A percentile compares a stretch with the other conserved stretches of the same genome.
These are phyloP conservation scores for Megaceryle maxima DNA, from an alignment of 2,113 vertebrate species.

Conservation along the genomic window DNA sequence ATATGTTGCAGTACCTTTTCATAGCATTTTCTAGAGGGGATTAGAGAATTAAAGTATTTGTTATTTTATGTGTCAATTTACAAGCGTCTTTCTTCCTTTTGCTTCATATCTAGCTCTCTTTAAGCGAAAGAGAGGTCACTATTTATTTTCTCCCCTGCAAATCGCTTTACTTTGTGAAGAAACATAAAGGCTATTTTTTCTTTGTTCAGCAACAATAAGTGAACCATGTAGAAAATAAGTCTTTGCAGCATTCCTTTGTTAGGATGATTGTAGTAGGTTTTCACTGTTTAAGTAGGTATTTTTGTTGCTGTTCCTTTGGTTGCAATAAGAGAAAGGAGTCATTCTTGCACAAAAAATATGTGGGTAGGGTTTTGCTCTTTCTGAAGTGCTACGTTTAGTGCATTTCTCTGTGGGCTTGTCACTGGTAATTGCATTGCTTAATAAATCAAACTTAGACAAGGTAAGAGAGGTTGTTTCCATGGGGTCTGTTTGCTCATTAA, in stretches of 20 bases:
- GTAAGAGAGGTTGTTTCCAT: conserved; percentile 49
- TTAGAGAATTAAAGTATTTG: neutral
- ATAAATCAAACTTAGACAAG: conserved; percentile 58
- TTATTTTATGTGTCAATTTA: neutral
- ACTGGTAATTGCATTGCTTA: conserved; percentile 57
- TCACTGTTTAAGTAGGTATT: neutral
- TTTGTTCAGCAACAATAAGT: conserved; percentile 6
- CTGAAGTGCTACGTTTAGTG: conserved; percentile 23
- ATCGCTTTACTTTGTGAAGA: conserved; percentile 7
- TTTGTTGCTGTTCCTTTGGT: neutral
- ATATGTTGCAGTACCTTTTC: neutral
- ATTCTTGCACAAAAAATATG: neutral
- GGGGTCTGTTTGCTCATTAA: conserved; percentile 36
- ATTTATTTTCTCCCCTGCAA: neutral
- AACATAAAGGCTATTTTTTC: neutral
- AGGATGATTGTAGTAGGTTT: neutral
- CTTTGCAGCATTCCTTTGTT: neutral
- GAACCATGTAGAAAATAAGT: neutral
- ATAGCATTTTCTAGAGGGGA: neutral
- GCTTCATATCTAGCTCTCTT: neutral
- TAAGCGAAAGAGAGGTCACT: neutral
- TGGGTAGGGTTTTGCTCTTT: conserved; percentile 4
- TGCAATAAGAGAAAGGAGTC: neutral
- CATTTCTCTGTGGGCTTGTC: conserved; percentile 52
- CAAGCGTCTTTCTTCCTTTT: neutral